Base-by-base conservation (phyloP, 2,113 vertebrate species). In the Vanacampus margaritifer region DNA sequence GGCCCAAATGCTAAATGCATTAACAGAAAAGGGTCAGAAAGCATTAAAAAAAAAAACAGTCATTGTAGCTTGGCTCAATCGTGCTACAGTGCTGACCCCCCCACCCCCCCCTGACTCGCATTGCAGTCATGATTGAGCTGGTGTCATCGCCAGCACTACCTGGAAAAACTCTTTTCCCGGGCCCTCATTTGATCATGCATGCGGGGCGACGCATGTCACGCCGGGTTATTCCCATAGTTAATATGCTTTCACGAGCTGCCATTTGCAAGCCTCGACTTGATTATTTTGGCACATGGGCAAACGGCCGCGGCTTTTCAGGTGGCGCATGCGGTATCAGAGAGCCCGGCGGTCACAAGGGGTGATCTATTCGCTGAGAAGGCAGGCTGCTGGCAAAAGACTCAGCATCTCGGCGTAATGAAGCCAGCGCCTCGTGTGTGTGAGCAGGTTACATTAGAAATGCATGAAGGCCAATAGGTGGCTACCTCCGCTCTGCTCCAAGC, bases 221-320 rank as follows among this genome's bases (percentile, higher is more conserved):
- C 83, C 71, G 81, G 88, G 86, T 86, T 90, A 89, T 90, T 90
- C 88, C 89, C 89, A 87, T 84, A 88, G 88, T 90, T 89, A 89
- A 90, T 90, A 90, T 89, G 88, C 88, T 90, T 89, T 91, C 87
- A 90, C 87, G 88, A 89, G 87, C 87, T 69, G 84, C 90, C 88
- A 89, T 81, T 57, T 57, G 84, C 78, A 60, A 70, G 77, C 54
- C 85, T 80, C 79, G 84, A 89, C 86, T 82, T 90, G 87, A 91
- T 88, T 89, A 89, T 89, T 90, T 91, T 90, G 89, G 89, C 87
- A 89, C 85, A 81, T 85, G 85, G 86, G 88, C 89, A 90, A 90
- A 89, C 86, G 86, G 80, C 83, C 76, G 50, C 73, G 59, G 84
- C 82, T 83, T 62, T 89, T 87, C 85, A 88, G 82, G 78, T 83